Evolutionary conservation across 2,888 invertebrate species (phyloP), one percentile per base, ranked within the genome.

Genomic region (Ceriagrion tenellum): DNA sequence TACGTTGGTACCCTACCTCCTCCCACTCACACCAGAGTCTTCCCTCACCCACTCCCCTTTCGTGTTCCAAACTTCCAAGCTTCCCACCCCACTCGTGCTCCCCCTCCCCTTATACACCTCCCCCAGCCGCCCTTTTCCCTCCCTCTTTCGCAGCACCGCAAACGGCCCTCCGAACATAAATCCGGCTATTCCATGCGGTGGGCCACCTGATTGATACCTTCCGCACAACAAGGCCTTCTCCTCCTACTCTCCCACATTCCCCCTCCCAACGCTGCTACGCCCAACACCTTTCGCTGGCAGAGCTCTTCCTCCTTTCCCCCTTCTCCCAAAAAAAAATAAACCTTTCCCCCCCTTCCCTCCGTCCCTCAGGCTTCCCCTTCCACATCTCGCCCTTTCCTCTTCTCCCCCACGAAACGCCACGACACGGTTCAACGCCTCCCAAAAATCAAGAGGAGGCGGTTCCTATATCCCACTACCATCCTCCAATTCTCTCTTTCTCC

Each of bases 161-260:
- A 89, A 89, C 55, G 89, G 69, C 93, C 40, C 26, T 26, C 63
- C 74, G 47, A n/a, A 93, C 93, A 93, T 93, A 93, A 93, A 93
- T 93, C 93, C 93, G 93, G 63, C 93, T 69, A 93, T 93, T 91
- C 91, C 91, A 69, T 91, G 56, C 63, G 91, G 59, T 91, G 63
- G 63, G 74, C 47, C 63, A 93, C 69, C 93, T 93, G 93, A 93
- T 93, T 93, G 93, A 93, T 93, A 93, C 93, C 93, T 93, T 93
- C 63, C 23, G 93, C 40, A 69, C 89, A 89, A 89, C 89, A 89
- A 47, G 89, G 55, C 88, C 88, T 47, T 35, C 26, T 26, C 88
- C 55, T 88, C 88, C 40, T 13, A 20, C 18, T 23, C 88, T 18
- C 20, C 35, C n/a, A 10, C 47, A 40, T 12, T 18, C 88, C 10